Conservation (phyloP, 2,797 vertebrate species). For the Pseudomugil tenellus region DNA sequence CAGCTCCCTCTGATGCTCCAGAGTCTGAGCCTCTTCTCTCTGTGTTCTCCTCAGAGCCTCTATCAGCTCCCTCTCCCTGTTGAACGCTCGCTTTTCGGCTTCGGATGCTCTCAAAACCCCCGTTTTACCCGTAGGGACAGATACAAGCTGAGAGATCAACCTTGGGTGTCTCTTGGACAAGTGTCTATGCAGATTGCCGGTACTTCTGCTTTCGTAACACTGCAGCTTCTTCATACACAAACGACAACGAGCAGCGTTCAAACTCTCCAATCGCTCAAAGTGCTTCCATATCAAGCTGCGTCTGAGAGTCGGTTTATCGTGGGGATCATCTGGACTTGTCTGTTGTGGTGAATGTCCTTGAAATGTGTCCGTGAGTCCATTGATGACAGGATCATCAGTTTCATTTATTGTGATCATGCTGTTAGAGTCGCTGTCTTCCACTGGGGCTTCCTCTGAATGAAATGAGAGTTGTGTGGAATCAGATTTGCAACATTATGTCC, state of each 20-base stretch:
- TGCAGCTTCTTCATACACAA: constrained; percentile 78
- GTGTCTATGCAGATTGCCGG: constrained; percentile 67
- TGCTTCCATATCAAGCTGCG: constrained; percentile 74
- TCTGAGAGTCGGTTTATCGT: constrained; percentile 20
- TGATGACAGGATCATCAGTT: constrained; percentile 38
- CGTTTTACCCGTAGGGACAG: constrained; percentile 23
- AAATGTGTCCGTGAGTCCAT: constrained; percentile 41
- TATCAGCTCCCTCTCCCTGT: constrained; percentile 74
- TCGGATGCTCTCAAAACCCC: constrained; percentile 18
- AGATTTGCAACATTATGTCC: background rate
- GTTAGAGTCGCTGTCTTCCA: constrained; percentile 65
- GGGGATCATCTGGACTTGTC: background rate
- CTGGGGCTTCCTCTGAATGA: constrained; percentile 59
- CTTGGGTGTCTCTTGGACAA: constrained; percentile 77
- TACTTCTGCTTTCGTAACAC: constrained; percentile 22
- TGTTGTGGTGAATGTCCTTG: constrained; percentile 23
- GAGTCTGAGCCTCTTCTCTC: constrained; percentile 76
- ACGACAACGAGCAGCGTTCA: constrained; percentile 68
- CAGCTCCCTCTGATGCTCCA: constrained; percentile 79
- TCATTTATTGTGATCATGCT: constrained; percentile 41
- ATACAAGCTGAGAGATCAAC: constrained; percentile 57
- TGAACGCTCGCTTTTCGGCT: constrained; percentile 62
- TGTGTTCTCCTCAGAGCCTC: constrained; percentile 78
- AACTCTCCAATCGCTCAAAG: constrained; percentile 65
- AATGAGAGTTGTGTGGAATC: background rate